Conservation (phyloP, 2,797 vertebrate genomes). For the Anabas testudineus region DNA sequence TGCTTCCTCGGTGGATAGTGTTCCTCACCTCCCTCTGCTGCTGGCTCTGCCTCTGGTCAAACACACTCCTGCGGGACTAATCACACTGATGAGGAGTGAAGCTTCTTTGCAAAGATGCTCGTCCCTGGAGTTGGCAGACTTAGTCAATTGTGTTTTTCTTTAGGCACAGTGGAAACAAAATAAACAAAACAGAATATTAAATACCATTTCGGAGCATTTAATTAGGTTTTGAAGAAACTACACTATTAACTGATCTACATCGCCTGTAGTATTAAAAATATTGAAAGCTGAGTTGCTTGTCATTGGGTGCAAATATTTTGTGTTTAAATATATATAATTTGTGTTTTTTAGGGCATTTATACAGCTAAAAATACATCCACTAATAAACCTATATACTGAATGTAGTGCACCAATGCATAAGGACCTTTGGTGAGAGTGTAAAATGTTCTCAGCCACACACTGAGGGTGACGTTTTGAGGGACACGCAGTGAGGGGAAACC, state of each 20-base stretch:
- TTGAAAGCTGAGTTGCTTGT: neutral
- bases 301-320: neutral
- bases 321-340: too few species aligned
- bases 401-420: neutral
- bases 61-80: slow-evolving; percentile 56
- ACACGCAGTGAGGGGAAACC: neutral
- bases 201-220: slow-evolving; percentile 12
- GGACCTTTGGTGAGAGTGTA: neutral
- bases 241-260: neutral
- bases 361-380: neutral
- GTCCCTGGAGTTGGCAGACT: slow-evolving; percentile 54
- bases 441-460: neutral
- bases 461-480: neutral
- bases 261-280: neutral
- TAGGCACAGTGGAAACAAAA: slow-evolving; percentile 33
- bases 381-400: neutral
- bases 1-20: slow-evolving; percentile 34
- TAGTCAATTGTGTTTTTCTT: slow-evolving; percentile 61
- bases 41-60: slow-evolving; percentile 49
- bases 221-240: neutral
- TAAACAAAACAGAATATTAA: slow-evolving; percentile 30
- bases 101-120: slow-evolving; percentile 31
- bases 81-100: slow-evolving; percentile 40
- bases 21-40: slow-evolving; percentile 47
- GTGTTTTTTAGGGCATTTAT: neutral